A percentile compares a stretch with the other conserved stretches of the same genome.
These are phyloP conservation scores for Nemapogon koenigi DNA, from an alignment of 2,888 invertebrate genomes.

Conservation along the genomic window DNA sequence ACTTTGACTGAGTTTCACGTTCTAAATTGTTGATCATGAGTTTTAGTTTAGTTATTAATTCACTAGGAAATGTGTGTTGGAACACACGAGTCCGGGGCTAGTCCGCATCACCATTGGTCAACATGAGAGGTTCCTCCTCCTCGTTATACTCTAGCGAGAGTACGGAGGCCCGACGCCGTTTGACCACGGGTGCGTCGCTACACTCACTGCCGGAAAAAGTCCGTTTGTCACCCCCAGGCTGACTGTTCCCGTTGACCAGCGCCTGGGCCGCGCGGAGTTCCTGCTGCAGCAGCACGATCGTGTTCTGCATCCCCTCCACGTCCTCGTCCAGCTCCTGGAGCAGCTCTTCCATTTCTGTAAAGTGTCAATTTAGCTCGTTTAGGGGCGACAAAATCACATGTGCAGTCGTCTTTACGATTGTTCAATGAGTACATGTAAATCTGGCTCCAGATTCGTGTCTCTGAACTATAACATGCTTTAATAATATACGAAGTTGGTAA, in stretches of 20 bases:
- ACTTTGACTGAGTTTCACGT: background rate
- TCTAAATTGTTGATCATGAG: background rate
- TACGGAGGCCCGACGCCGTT: slow-evolving; percentile 74
- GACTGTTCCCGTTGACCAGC: slow-evolving; percentile 42
- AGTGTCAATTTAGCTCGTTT: too few relatives aligned
- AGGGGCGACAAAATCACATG: too few relatives aligned
- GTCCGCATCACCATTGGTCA: slow-evolving; percentile 71
- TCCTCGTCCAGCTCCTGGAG: slow-evolving; percentile 96
- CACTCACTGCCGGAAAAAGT: slow-evolving; percentile 21
- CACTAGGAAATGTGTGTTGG: too few relatives aligned
- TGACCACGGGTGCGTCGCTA: slow-evolving; percentile 61
- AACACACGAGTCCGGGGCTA: slow-evolving; percentile 46
- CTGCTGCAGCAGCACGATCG: slow-evolving; percentile 92
- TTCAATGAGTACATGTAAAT: too few relatives aligned
- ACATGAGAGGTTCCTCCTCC: slow-evolving; percentile 74
- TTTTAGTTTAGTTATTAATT: too few relatives aligned
- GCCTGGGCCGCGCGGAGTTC: slow-evolving; percentile 81
- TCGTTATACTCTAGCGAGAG: slow-evolving; percentile 78
- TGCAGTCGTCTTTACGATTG: too few relatives aligned
- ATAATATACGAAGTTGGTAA: too few relatives aligned
- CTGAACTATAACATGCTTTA: too few relatives aligned
- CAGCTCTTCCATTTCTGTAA: slow-evolving; percentile 91
- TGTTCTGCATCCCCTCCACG: slow-evolving; percentile 98
- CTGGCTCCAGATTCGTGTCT: too few relatives aligned
- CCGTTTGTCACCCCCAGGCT: slow-evolving; percentile 38